A percentile compares a stretch with the other conserved stretches of the same genome.
Evolutionary conservation across 2,888 invertebrate species (phyloP).

Genomic region (Buathra laborator): DNA sequence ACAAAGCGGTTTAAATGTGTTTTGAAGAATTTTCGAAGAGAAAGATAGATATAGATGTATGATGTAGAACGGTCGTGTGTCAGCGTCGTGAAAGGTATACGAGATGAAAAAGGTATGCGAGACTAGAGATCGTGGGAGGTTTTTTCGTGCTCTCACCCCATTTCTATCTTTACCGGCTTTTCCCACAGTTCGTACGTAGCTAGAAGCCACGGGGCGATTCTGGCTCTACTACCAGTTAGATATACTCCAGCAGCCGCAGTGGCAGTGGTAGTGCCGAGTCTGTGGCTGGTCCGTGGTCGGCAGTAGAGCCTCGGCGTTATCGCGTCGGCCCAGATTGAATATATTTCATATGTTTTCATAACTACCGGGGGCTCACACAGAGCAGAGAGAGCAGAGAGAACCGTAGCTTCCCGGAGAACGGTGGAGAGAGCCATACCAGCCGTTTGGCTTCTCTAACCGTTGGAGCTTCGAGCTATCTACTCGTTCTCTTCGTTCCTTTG

Average conservation of each 20-base stretch:
- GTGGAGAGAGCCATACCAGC: slow-evolving; percentile 31
- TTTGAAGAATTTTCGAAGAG: neutral
- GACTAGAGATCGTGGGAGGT: slow-evolving; percentile 26
- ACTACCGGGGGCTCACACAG: slow-evolving; percentile 74
- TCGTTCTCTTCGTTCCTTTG: slow-evolving; percentile 32
- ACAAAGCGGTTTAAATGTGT: neutral
- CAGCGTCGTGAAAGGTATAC: slow-evolving; percentile 22
- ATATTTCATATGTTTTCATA: slow-evolving; percentile 85
- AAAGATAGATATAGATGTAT: neutral
- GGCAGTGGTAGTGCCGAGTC: neutral
- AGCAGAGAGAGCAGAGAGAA: slow-evolving; percentile 5
- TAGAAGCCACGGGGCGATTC: slow-evolving; percentile 1
- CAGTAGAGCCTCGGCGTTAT: slow-evolving; percentile 75
- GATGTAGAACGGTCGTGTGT: neutral
- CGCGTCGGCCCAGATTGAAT: slow-evolving; percentile 84
- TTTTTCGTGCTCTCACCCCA: neutral
- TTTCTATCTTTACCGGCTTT: slow-evolving; percentile 14
- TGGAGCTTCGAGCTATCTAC: slow-evolving; percentile 25
- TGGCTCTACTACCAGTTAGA: slow-evolving; percentile 11
- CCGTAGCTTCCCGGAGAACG: slow-evolving; percentile 21
- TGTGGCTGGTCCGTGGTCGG: slow-evolving; percentile 72
- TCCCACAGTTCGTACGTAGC: slow-evolving; percentile 21
- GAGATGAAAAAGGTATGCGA: slow-evolving; percentile 14
- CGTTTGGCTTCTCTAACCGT: slow-evolving; percentile 13
- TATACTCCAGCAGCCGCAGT: neutral